Evolutionary conservation across 23 tunicate genomes (phyloP), one percentile per base, ranked within the genome.

Genomic region (Oikopleura vanhoeffeni): DNA sequence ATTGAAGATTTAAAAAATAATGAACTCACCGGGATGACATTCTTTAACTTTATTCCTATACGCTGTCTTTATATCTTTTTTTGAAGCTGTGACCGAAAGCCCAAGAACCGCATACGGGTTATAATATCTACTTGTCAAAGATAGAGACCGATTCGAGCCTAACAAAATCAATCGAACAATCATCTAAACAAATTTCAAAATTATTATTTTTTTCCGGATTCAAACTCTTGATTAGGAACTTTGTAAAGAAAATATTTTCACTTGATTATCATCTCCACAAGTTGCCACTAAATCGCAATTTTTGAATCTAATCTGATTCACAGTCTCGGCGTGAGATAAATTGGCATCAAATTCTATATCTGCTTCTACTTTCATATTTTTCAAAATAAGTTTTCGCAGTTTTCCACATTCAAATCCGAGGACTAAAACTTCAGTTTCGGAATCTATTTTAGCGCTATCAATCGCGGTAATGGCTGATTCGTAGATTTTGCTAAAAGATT

Each of bases 171-270:
- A 24, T 49, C 64, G 13, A 13, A 49, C 64, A 8, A 49, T 49
- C 64, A 49, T 49, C 64, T 49, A 49, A 49, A 49, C n/a, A n/a
- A n/a, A n/a, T n/a, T n/a, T n/a, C n/a, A n/a, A n/a, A n/a, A n/a
- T n/a, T n/a, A n/a, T n/a, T n/a, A n/a, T n/a, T n/a, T n/a, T n/a
- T 76, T 8, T 40, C 36, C 36, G 18, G 39, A 4, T 4, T 35
- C 83, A n/a, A n/a, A n/a, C n/a, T n/a, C n/a, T n/a, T n/a, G n/a
- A n/a, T n/a, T n/a, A n/a, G n/a, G n/a, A n/a, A n/a, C n/a, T n/a
- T n/a, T n/a, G n/a, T n/a, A n/a, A n/a, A n/a, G 87, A 67, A 87
- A 90, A 95, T 0, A 95, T 1, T 85, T 95, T 95, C 34, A 95
- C 84, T 87, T 91, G 90, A 85, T 91, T 76, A 79, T 95, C 99